Conservation (phyloP, 2,888 invertebrate species). For the Himalopsyche anomala region DNA sequence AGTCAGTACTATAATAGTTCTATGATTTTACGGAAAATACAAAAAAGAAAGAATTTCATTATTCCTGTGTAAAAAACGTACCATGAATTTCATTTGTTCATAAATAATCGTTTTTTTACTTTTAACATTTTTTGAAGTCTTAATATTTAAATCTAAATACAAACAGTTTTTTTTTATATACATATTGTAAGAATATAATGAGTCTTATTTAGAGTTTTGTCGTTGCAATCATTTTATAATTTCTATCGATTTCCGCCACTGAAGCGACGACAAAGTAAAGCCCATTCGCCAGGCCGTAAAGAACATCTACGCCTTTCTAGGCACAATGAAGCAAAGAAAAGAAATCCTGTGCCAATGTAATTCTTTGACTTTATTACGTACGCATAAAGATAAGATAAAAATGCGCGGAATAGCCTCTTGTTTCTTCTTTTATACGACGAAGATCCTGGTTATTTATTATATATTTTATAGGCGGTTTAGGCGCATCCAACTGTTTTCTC, state of each 20-base stretch:
- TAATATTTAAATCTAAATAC: too few species aligned
- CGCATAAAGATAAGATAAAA: constrained; percentile 49
- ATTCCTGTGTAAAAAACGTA: too few species aligned
- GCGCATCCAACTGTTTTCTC: constrained; percentile 20
- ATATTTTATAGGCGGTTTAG: constrained; percentile 34
- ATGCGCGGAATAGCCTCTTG: constrained; percentile 43
- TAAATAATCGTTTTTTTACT: too few species aligned
- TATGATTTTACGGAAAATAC: too few species aligned
- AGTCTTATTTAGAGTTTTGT: too few species aligned
- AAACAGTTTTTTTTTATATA: too few species aligned
- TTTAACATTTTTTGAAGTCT: too few species aligned
- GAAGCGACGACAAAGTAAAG: constrained; percentile 36
- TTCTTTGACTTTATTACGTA: constrained; percentile 56
- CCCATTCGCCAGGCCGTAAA: constrained; percentile 39
- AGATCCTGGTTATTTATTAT: constrained; percentile 34
- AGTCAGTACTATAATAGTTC: too few species aligned
- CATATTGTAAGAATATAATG: too few species aligned
- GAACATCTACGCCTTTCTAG: constrained; percentile 31
- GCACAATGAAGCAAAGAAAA: constrained; percentile 48
- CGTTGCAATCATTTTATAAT: neutral
- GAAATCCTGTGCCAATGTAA: constrained; percentile 46
- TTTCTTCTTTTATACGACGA: constrained; percentile 24
- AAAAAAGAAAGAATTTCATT: too few species aligned
- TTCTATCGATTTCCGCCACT: neutral
- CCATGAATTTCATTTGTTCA: too few species aligned